phyloP scores from a whole-genome alignment of 2,888 invertebrate species.

The Esperia sulphurella region DNA sequence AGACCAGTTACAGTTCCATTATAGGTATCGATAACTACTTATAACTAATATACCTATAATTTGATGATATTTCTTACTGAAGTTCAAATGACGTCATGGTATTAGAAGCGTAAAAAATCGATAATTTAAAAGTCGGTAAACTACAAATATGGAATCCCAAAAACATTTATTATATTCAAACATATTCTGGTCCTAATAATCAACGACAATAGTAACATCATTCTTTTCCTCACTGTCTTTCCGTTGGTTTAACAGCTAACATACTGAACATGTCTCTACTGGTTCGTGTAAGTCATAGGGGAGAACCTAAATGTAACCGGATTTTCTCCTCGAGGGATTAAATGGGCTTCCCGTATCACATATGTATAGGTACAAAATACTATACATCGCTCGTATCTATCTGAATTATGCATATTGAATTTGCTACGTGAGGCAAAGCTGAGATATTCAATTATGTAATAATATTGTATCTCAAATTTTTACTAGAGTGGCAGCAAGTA shows the following conservation, averaged over 20 bases:
- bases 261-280: not conserved
- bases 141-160: too few species aligned
- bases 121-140: too few species aligned
- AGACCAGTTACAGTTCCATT: too few species aligned
- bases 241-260: not conserved
- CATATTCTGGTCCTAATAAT: too few species aligned
- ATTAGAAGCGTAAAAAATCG: too few species aligned
- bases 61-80: too few species aligned
- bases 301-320: conserved; percentile 1
- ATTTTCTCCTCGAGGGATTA: conserved; percentile 1
- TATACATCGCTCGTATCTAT: not conserved
- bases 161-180: too few species aligned
- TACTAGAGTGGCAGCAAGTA: not conserved
- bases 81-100: too few species aligned
- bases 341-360: not conserved
- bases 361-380: not conserved
- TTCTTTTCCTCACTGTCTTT: not conserved
- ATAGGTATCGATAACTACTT: too few species aligned
- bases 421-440: not conserved
- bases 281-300: not conserved
- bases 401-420: not conserved
- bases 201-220: not conserved
- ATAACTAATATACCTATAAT: too few species aligned
- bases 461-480: not conserved
- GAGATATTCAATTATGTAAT: not conserved